A percentile compares a stretch with the other conserved stretches of the same genome.
These are phyloP conservation scores for Epinephelus fuscoguttatus DNA, from an alignment of 2,113 vertebrate genomes.

Conservation along the genomic window DNA sequence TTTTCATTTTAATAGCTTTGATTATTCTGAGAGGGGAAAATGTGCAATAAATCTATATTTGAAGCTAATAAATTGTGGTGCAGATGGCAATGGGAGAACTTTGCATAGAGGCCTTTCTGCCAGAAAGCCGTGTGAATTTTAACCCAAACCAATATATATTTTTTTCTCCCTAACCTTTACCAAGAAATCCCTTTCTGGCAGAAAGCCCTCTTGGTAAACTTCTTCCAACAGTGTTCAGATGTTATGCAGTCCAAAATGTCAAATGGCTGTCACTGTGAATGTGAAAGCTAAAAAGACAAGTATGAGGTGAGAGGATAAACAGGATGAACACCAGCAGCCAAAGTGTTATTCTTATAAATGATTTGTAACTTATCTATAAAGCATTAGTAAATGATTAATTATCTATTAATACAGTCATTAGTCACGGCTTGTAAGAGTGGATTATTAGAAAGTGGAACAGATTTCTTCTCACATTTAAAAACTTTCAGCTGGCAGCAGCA, in stretches of 20 bases:
- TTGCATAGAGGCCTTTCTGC: too few species aligned
- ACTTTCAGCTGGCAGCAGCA: constrained; percentile 8
- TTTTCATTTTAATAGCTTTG: background rate
- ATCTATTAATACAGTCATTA: constrained; percentile 2
- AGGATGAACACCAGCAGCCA: background rate
- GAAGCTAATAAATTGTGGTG: constrained; percentile 4
- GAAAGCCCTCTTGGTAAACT: too few species aligned
- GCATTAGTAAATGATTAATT: background rate
- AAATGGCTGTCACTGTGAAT: background rate
- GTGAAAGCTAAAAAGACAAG: background rate
- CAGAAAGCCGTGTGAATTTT: too few species aligned
- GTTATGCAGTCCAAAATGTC: background rate
- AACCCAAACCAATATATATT: too few species aligned
- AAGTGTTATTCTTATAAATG: background rate
- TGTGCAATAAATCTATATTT: background rate
- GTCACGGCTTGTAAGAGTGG: background rate
- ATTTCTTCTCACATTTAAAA: constrained; percentile 15
- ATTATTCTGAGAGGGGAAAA: background rate
- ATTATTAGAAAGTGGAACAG: background rate
- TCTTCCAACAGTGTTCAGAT: background rate
- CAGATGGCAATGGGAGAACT: too few species aligned
- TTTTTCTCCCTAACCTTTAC: too few species aligned
- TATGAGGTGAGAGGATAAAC: background rate
- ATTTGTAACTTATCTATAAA: background rate
- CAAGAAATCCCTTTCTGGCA: too few species aligned